Evolutionary conservation across 30 jellyfish, hydroid and myxozoan species (phyloP).

Genomic region (Hydra vulgaris): DNA sequence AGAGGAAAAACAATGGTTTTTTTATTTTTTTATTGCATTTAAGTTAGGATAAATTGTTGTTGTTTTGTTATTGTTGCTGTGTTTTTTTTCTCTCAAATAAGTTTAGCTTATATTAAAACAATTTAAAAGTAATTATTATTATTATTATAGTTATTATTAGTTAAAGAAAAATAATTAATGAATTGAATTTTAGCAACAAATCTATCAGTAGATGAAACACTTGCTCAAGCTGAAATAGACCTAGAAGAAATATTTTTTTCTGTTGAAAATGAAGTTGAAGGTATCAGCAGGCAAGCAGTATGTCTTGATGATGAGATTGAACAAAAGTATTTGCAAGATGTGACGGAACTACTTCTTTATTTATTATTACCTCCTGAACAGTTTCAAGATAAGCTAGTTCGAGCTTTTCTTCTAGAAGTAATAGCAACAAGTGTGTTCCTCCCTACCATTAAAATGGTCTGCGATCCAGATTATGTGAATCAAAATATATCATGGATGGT

Average conservation of each 20-base stretch:
- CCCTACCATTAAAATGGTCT: slow-evolving; percentile 76
- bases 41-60: too few relatives aligned
- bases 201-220: slow-evolving; percentile 36
- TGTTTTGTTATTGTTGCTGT: too few relatives aligned
- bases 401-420: slow-evolving; percentile 61
- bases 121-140: too few relatives aligned
- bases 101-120: too few relatives aligned
- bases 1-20: slow-evolving; percentile 24
- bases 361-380: slow-evolving; percentile 72
- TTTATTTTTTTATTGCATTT: too few relatives aligned
- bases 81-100: too few relatives aligned
- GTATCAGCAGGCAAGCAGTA: slow-evolving; percentile 43
- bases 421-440: slow-evolving; percentile 80
- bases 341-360: slow-evolving; percentile 73
- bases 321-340: slow-evolving; percentile 73
- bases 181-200: background rate
- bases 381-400: slow-evolving; percentile 51
- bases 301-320: slow-evolving; percentile 91
- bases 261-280: slow-evolving; percentile 84
- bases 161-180: too few relatives aligned
- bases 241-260: slow-evolving; percentile 61
- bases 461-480: slow-evolving; percentile 95
- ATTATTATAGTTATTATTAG: too few relatives aligned
- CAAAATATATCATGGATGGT: slow-evolving; percentile 95
- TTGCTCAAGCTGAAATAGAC: slow-evolving; percentile 43